phyloP scores from a whole-genome alignment of 1,140 invertebrate species.

The Brachionus asplanchnoidis region DNA sequence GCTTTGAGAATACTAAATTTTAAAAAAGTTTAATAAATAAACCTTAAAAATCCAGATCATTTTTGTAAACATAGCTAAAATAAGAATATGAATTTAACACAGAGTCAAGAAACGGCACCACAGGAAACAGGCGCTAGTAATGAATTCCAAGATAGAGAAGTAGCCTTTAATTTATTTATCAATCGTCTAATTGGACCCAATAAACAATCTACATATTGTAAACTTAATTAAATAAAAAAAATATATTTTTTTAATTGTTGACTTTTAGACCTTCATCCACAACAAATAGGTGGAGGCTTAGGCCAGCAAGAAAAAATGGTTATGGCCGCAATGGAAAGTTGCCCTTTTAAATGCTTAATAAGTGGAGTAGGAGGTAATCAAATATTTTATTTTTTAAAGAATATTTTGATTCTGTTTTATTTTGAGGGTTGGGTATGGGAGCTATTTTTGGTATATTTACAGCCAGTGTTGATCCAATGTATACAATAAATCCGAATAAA shows the following conservation, averaged over 20 bases:
- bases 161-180: slow-evolving; percentile 17
- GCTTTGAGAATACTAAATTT: background rate
- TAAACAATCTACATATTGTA: slow-evolving; percentile 36
- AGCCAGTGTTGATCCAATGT: slow-evolving; percentile 84
- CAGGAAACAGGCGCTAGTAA: background rate
- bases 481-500: slow-evolving; percentile 64
- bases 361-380: slow-evolving; percentile 78
- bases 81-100: background rate
- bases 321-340: slow-evolving; percentile 71
- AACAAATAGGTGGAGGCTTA: slow-evolving; percentile 3
- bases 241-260: background rate
- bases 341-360: slow-evolving; percentile 79
- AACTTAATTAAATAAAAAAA: background rate
- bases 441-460: slow-evolving; percentile 88
- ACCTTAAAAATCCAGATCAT: background rate
- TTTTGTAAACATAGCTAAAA: background rate
- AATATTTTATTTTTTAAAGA: background rate
- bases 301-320: slow-evolving; percentile 16
- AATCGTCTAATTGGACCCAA: slow-evolving; percentile 31
- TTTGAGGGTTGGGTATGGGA: slow-evolving; percentile 78
- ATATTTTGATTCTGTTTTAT: background rate
- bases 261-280: background rate
- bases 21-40: background rate
- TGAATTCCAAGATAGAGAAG: background rate
- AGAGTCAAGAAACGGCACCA: background rate